Base-by-base conservation (phyloP, 2,797 vertebrate genomes). In the Arctocebus calabarensis region DNA sequence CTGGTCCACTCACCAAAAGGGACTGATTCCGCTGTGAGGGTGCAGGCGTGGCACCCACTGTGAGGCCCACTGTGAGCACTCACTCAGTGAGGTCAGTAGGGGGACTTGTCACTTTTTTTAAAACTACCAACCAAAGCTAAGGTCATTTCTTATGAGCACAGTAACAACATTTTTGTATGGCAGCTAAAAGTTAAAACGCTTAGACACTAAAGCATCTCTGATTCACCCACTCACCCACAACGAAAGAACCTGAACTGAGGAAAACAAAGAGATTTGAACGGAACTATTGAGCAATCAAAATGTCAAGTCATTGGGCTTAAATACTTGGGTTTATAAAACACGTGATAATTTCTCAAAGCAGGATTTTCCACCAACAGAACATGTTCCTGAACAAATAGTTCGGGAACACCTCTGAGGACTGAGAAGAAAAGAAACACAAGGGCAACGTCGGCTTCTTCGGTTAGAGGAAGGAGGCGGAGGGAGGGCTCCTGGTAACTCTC, bases 271-370 rank as follows among this genome's bases (percentile, higher is more conserved):
- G 40, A 71, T 83, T 62, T 82, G 62, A 93, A 71, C 25, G 87
- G 81, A 77, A 84, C 52, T 32, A 79, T n/a, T 74, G 71, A 94
- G 55, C 95, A 93, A 73, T 73, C 78, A 83, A 91, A 93, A 91
- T 85, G 84, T 81, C 83, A 85, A 77, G 70, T 78, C 59, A 94
- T 82, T 84, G 61, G 66, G 37, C 87, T 91, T 90, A 84, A 61
- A 62, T 66, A 55, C 55, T 81, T 73, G 23, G 16, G 43, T 86
- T 93, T 78, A 89, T 22, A 55, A 71, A 84, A 25, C 27, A 75
- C 0, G 0, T 20, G 37, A 66, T 84, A 12, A 78, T 94, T 94
- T 81, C 87, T 59, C 84, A 79, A 93, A 94, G 66, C 34, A 81
- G 59, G 22, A 29, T 86, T 66, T 86, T 83, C 43, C 32, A 45